Evolutionary conservation across 2,797 vertebrate species (phyloP), one percentile per base, ranked within the genome.

Genomic region (Neostethus bicornis): DNA sequence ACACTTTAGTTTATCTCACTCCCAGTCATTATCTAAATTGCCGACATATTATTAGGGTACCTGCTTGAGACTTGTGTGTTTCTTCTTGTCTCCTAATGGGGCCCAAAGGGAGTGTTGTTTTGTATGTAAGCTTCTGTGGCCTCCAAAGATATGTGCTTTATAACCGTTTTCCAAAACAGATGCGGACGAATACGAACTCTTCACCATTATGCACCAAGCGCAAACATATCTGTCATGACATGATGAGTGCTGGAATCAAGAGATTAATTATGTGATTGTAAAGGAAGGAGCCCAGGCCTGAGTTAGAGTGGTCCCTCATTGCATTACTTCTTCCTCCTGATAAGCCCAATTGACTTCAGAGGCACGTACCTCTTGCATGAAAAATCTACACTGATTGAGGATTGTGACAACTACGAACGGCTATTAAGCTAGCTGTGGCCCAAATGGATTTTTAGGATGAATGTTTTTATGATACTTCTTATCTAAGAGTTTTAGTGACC

Each of bases 1-100:
- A 93, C 94, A 93, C 93, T 95, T 94, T 90, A 92, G 93, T 96
- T 96, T 95, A 95, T 96, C 95, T 96, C 95, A 92, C 94, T 93
- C 91, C 94, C 89, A 93, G 94, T 95, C 95, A 95, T 96, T 96
- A 97, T 93, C 95, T 96, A 96, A 96, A 98, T 96, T 95, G 95
- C 92, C 85, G 86, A 95, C 94, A 94, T 95, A 95, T 96, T 95
- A 97, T 96, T 92, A 93, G 86, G 87, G 73, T 85, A 89, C 89
- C 86, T 85, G 80, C 90, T 90, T 93, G 85, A 85, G 81, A 85
- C 75, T 80, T 85, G 78, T 86, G 79, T 87, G 85, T 81, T 87
- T 87, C 83, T 77, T 76, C 87, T 85, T 70, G 75, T 92, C 88
- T 92, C 87, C 92, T 96, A 97, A 98, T 94, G 91, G 94, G 84